Base-by-base conservation (phyloP, 2,797 vertebrate species). In the Amazonetta brasiliensis region DNA sequence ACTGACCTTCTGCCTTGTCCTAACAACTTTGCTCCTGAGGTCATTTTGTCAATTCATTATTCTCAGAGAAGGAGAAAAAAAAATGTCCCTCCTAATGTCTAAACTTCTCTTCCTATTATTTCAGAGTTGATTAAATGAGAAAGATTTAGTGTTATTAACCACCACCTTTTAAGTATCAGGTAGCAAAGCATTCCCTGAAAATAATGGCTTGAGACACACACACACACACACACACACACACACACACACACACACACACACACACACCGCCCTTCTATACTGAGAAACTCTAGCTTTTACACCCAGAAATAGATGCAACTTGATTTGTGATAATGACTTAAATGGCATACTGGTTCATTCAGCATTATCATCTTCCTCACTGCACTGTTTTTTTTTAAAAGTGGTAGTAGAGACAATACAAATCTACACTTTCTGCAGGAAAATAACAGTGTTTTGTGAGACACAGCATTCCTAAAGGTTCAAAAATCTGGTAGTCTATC, bases 1-100 rank as follows among this genome's bases (percentile, higher is more conserved):
- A 94, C 86, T 96, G 97, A 97, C 96, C 96, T 95, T 87, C 81
- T 95, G 96, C 95, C 95, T 96, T 96, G 97, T 97, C 95, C 96
- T 94, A 94, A 77, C 95, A 97, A 95, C 96, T 96, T 95, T 97
- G 97, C 94, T 96, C 95, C 43, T 67, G 79, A 94, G 97, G 97
- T 97, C 96, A 84, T 72, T 92, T 90, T 23, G 83, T 68, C 87
- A 91, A 97, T 97, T 95, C 88, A 58, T 97, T 97, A 97, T 90
- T 94, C 89, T 83, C 7, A 58, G 28, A 77, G 12, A 77, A 84
- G 72, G 54, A 90, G 46, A 46, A 87, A 91, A 46, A 87, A 91
- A 91, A 81, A 82, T 54, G 46, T 63, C 69, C 71, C 93, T 92
- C 66, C 48, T 86, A 87, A 90, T 41, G 62, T 73, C 76, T 78